Evolutionary conservation across 2,888 invertebrate species (phyloP), one percentile per base, ranked within the genome.

Genomic region (Drosophila niveifrons): DNA sequence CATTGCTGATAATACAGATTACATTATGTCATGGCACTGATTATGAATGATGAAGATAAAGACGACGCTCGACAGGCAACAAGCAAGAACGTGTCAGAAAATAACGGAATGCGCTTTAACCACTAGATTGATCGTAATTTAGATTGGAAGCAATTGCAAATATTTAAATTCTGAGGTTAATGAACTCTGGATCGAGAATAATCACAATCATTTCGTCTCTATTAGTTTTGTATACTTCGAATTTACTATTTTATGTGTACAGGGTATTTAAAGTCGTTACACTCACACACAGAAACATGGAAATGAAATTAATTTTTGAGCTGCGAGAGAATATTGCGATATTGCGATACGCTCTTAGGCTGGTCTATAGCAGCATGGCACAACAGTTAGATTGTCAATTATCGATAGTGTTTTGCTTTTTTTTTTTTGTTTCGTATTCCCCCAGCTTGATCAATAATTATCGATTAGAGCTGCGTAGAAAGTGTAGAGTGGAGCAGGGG

Each of bases 371-470:
- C 53, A 55, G 13, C 28, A 28, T 36, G 51, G 39, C 52, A 56
- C 64, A 64, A 69, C 68, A 71, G 71, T 72, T 65, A 89, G 88
- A 89, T 88, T 89, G 78, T 82, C 88, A 89, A 88, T 88, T 88
- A 89, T 75, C 81, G 88, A 88, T 88, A 87, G 74, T 87, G 84
- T 72, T 80, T 59, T 87, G 84, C 71, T 80, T 59, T 62, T 75
- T 51, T 31, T 31, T 10, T 7, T 31, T 7, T 10, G 8, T 23
- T 23, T 23, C 23, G 23, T 23, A 23, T 23, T 23, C 23, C 31
- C 10, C 71, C 69, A 66, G 76, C 75, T 73, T 75, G 88, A 87
- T 87, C 82, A 82, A 86, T 84, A 88, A 88, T 88, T 88, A 87
- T 88, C 82, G 88, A 89, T 88, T 84, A 82, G 79, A 82, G 79